These are phyloP conservation scores for Leucoraja ocellata DNA, from an alignment of 2,797 vertebrate genomes.

Conservation along the genomic window DNA sequence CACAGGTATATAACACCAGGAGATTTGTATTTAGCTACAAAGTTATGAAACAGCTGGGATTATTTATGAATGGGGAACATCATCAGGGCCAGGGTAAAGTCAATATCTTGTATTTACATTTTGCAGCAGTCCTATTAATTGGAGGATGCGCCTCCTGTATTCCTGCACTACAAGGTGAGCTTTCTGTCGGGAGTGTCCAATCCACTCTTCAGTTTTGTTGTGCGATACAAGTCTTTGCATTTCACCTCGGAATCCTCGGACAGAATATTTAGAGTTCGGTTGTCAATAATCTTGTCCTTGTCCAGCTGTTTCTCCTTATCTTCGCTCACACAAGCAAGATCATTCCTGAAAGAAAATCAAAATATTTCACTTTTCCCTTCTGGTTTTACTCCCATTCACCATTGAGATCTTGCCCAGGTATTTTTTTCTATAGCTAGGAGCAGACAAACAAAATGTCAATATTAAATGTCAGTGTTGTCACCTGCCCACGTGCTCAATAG, in stretches of 20 bases:
- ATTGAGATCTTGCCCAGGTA: not conserved
- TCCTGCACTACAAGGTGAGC: not conserved
- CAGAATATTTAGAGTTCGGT: slow-evolving; percentile 41
- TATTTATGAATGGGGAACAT: not conserved
- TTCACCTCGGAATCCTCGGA: slow-evolving; percentile 50
- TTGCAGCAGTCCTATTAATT: not conserved
- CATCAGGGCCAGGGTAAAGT: not conserved
- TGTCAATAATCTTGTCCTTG: slow-evolving; percentile 47
- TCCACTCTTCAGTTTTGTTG: slow-evolving; percentile 48
- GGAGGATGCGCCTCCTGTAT: not conserved
- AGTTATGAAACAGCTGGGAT: not conserved
- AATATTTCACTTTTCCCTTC: not conserved
- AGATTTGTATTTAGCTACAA: no score
- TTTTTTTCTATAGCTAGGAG: not conserved
- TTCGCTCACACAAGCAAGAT: slow-evolving; percentile 43
- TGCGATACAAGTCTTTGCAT: slow-evolving; percentile 52
- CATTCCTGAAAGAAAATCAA: slow-evolving; percentile 50
- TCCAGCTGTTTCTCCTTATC: slow-evolving; percentile 43
- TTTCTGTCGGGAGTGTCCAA: slow-evolving; percentile 26
- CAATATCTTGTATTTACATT: not conserved
- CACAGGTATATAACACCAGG: not conserved
- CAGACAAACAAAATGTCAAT: not conserved
- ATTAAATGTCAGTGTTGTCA: not conserved
- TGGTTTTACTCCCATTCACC: not conserved
- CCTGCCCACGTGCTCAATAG: not conserved